Conservation (phyloP, 37 sponge, comb jelly and placozoan species). For the Bolinopsis microptera region DNA sequence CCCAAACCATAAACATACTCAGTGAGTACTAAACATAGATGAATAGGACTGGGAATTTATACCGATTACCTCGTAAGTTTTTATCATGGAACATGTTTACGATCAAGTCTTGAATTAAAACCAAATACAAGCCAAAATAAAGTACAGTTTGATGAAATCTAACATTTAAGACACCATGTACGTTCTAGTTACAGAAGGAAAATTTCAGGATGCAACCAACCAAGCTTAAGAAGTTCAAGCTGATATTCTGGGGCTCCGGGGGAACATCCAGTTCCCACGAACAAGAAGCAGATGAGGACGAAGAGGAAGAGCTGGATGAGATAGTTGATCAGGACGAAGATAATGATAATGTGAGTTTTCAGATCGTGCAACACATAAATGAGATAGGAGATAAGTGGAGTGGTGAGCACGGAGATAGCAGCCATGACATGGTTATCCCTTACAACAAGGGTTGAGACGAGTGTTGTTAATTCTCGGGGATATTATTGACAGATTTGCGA, state of each 20-base stretch:
- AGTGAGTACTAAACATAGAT: too few species aligned
- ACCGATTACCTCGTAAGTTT: too few species aligned
- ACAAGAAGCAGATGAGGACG: neutral
- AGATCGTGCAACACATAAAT: neutral
- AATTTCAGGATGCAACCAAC: neutral
- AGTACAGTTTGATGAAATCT: too few species aligned
- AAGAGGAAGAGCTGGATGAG: neutral
- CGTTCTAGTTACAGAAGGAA: too few species aligned
- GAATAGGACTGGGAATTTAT: too few species aligned
- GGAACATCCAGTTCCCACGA: neutral
- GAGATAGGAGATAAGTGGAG: neutral
- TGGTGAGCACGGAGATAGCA: neutral
- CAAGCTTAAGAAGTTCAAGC: conserved; percentile 17
- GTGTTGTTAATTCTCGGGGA: neutral
- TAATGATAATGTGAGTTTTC: neutral
- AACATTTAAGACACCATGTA: too few species aligned
- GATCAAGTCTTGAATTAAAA: too few species aligned
- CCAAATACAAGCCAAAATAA: too few species aligned
- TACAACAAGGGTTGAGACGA: neutral
- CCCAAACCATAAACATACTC: neutral
- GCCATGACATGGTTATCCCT: neutral
- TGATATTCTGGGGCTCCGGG: conserved; percentile 27
- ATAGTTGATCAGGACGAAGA: neutral
- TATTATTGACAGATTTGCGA: neutral
- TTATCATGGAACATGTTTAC: too few species aligned